phyloP scores from a whole-genome alignment of 1,140 invertebrate species.

The Diploscapter pachys region DNA sequence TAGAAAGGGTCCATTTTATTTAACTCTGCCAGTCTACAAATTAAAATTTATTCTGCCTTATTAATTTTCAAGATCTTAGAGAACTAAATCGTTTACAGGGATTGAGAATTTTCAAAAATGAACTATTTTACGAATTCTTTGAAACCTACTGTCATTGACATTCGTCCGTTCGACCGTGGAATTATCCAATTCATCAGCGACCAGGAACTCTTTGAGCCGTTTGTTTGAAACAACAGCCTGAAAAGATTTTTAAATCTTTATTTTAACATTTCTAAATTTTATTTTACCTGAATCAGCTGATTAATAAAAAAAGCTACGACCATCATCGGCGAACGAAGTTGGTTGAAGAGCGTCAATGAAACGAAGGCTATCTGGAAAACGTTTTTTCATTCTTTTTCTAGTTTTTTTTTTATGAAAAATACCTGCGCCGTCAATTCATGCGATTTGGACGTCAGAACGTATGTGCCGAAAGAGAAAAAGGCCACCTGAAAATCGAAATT shows the following conservation, averaged over 20 bases:
- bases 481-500: conserved; percentile 35
- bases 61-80: no score
- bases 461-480: conserved; percentile 55
- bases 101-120: no score
- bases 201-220: conserved; percentile 35
- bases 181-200: conserved; percentile 32
- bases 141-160: no score
- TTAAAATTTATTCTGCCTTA: no score
- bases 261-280: conserved; percentile 3
- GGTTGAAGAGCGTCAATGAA: conserved; percentile 67
- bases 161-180: background rate
- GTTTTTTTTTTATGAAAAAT: no score
- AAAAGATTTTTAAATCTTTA: conserved; percentile 43
- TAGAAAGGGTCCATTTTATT: conserved; percentile 3
- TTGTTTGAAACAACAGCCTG: conserved; percentile 27
- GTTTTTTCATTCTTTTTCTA: no score
- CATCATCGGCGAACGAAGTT: conserved; percentile 60
- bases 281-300: conserved; percentile 32
- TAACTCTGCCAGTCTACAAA: no score
- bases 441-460: conserved; percentile 57
- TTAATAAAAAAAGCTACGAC: conserved; percentile 46
- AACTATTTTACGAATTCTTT: no score
- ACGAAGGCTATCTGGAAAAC: conserved; percentile 67
- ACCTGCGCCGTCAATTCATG: conserved; percentile 65
- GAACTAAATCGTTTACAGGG: no score